phyloP scores from a whole-genome alignment of 1,140 invertebrate genomes.

The Scaptomyza pallida region DNA sequence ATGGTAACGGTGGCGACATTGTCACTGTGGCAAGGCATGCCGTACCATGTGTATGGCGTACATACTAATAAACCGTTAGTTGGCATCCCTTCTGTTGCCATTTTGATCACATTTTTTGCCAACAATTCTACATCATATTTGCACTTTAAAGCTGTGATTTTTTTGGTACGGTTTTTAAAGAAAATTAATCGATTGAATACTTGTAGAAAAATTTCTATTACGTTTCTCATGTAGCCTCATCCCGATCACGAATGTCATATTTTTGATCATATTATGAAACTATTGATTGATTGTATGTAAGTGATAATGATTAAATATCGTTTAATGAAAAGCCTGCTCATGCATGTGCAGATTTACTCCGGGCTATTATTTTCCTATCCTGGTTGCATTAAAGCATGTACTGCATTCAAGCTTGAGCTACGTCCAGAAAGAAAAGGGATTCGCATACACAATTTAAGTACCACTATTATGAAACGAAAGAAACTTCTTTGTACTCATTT shows the following conservation, averaged over 20 bases:
- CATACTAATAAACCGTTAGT: constrained; percentile 78
- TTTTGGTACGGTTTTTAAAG: too few relatives aligned
- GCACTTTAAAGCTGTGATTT: neutral
- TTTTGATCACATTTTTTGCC: constrained; percentile 23
- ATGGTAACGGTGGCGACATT: constrained; percentile 49
- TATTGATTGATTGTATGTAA: too few relatives aligned
- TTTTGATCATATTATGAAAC: too few relatives aligned
- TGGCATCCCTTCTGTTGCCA: constrained; percentile 45
- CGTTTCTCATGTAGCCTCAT: too few relatives aligned
- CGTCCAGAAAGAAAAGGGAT: constrained; percentile 30
- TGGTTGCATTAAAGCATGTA: constrained; percentile 60
- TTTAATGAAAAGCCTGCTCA: too few relatives aligned
- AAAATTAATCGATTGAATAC: too few relatives aligned
- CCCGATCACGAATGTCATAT: too few relatives aligned
- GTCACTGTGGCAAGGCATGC: constrained; percentile 44
- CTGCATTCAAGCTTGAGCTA: constrained; percentile 69
- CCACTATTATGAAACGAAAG: constrained; percentile 52
- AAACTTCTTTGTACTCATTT: constrained; percentile 36
- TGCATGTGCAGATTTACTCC: constrained; percentile 27
- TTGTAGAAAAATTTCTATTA: too few relatives aligned
- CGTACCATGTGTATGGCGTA: constrained; percentile 43
- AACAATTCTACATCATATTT: constrained; percentile 15
- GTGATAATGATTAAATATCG: too few relatives aligned
- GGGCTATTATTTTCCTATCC: constrained; percentile 33
- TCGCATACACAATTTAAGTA: constrained; percentile 49